Percentiles rank a stretch among this genome's conserved stretches.
These are phyloP conservation scores for Pegoplata infirma DNA, from an alignment of 2,888 invertebrate genomes.

Conservation along the genomic window DNA sequence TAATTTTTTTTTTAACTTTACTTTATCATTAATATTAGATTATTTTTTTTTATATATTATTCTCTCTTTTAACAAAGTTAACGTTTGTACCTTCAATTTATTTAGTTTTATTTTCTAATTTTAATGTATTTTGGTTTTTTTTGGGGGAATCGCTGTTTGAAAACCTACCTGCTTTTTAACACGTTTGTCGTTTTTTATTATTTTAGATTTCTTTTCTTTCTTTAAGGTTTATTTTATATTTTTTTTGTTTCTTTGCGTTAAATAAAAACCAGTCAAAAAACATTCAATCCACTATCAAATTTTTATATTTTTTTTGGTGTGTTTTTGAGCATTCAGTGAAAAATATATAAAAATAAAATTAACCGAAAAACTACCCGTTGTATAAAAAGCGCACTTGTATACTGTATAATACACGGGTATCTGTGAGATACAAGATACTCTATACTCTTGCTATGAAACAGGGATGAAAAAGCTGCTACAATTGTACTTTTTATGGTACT, in stretches of 20 bases:
- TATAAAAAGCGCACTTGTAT: slow-evolving; percentile 26
- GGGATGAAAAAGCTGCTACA: no score
- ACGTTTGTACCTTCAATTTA: not conserved
- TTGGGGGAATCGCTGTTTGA: no score
- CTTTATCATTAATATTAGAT: not conserved
- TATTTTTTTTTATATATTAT: not conserved
- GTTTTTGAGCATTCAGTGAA: slow-evolving; percentile 19
- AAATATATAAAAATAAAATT: slow-evolving; percentile 22
- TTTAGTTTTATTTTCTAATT: slow-evolving; percentile 1
- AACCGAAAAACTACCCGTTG: slow-evolving; percentile 44
- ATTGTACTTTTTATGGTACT: no score
- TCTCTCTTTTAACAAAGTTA: not conserved
- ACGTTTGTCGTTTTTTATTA: slow-evolving; percentile 32
- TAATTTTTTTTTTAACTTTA: no score
- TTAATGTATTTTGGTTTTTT: not conserved
- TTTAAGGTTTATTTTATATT: slow-evolving; percentile 7
- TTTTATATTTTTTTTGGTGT: no score
- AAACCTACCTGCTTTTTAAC: slow-evolving; percentile 41
- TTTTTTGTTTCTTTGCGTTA: slow-evolving; percentile 4
- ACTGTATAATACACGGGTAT: slow-evolving; percentile 43
- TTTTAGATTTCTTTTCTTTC: slow-evolving; percentile 7
- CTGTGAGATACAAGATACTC: slow-evolving; percentile 52
- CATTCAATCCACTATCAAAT: slow-evolving; percentile 26
- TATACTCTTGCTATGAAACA: no score
- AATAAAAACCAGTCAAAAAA: slow-evolving; percentile 35